phyloP scores from a whole-genome alignment of 2,888 invertebrate genomes.

The Dryococelus australis region DNA sequence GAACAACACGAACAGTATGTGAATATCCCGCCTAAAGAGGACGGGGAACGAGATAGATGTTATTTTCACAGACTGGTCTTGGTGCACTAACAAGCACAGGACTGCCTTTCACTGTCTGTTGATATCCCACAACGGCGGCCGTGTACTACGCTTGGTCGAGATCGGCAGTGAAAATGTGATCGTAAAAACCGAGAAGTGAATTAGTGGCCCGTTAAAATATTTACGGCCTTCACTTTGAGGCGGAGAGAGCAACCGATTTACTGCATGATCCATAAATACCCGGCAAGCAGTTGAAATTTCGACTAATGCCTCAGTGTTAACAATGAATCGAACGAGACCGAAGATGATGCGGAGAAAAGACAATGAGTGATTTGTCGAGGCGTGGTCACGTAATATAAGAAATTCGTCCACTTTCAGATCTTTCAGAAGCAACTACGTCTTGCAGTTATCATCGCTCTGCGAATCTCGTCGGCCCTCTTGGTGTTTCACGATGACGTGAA shows the following conservation, averaged over 20 bases:
- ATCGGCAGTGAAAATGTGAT: not conserved
- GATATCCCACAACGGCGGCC: not conserved
- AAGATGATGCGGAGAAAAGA: not conserved
- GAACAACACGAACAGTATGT: not conserved
- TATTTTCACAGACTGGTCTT: not conserved
- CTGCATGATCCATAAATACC: not conserved
- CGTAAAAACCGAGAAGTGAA: not conserved
- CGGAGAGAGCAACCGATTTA: not conserved
- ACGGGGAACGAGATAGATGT: not conserved
- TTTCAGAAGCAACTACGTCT: too few species aligned
- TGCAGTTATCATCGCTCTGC: too few species aligned
- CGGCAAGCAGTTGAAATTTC: not conserved
- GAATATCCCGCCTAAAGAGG: not conserved
- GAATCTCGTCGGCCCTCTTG: too few species aligned
- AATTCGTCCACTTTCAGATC: too few species aligned
- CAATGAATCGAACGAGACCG: not conserved
- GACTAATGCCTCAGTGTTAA: not conserved
- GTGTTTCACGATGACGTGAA: too few species aligned
- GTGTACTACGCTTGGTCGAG: not conserved
- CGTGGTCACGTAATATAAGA: not conserved
- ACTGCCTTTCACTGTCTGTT: not conserved
- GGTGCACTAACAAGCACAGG: not conserved
- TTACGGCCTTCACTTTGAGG: not conserved
- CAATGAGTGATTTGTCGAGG: not conserved
- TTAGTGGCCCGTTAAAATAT: conserved; percentile 8